These are phyloP conservation scores for Rhopalosiphum nymphaeae DNA, from an alignment of 2,888 invertebrate genomes.

Conservation along the genomic window DNA sequence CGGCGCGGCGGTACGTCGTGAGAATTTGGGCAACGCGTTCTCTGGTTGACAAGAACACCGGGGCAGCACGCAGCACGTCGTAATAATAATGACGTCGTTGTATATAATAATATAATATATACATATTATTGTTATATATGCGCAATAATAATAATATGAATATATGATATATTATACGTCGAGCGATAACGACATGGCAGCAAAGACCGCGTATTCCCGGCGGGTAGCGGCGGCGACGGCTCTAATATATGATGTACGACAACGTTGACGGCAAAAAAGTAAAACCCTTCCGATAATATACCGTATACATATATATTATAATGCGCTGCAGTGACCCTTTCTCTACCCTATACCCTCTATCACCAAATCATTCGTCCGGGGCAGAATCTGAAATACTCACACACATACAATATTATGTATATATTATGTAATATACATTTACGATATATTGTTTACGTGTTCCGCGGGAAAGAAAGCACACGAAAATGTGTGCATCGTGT, in stretches of 20 bases:
- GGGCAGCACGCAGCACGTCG: conserved; percentile 1
- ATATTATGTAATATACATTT: background rate
- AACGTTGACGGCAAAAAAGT: conserved; percentile 12
- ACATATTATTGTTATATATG: background rate
- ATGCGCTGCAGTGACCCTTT: background rate
- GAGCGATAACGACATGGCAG: conserved; percentile 38
- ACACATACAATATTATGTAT: background rate
- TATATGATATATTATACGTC: background rate
- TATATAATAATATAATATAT: background rate
- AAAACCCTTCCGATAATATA: conserved; percentile 55
- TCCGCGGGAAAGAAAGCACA: background rate
- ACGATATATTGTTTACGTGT: conserved; percentile 5
- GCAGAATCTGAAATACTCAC: background rate
- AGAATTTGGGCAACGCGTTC: conserved; percentile 48
- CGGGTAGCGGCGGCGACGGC: background rate
- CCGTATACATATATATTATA: background rate
- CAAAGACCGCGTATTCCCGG: conserved; percentile 36
- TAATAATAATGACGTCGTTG: conserved; percentile 7
- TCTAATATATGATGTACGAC: conserved; percentile 51
- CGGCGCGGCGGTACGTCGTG: conserved; percentile 22
- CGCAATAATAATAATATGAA: background rate
- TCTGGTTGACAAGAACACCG: conserved; percentile 24
- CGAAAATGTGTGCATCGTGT: background rate
- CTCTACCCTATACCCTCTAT: background rate
- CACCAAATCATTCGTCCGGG: background rate